These are phyloP conservation scores for Noctua janthina DNA, from an alignment of 2,888 invertebrate species.

Conservation along the genomic window DNA sequence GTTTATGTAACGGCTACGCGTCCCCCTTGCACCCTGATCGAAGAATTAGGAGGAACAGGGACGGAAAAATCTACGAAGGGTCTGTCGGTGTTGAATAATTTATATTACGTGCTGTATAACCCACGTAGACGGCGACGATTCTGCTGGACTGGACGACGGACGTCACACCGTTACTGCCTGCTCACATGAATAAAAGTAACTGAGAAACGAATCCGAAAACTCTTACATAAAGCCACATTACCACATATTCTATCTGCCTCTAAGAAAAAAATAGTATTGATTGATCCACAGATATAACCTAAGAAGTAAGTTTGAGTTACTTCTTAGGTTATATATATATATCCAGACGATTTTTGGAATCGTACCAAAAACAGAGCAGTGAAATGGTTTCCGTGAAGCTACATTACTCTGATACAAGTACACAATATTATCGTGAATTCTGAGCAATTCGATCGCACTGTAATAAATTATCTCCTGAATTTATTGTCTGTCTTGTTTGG, in stretches of 20 bases:
- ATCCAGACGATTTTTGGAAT: constrained; percentile 58
- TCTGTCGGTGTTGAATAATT: constrained; percentile 74
- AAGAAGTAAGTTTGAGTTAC: constrained; percentile 8
- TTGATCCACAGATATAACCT: constrained; percentile 27
- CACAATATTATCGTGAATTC: constrained; percentile 47
- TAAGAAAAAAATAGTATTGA: constrained; percentile 53
- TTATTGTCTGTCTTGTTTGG: constrained; percentile 43
- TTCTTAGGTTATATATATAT: too few relatives aligned
- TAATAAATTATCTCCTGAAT: constrained; percentile 57
- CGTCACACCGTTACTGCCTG: constrained; percentile 2
- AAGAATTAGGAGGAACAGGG: constrained; percentile 61
- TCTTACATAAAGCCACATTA: too few relatives aligned
- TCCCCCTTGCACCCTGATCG: constrained; percentile 41
- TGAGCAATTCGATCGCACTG: constrained; percentile 41
- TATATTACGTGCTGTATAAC: constrained; percentile 68
- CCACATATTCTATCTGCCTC: neutral
- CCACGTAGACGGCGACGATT: constrained; percentile 60
- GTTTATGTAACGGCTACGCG: constrained; percentile 59
- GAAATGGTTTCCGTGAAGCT: constrained; percentile 53
- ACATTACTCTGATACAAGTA: constrained; percentile 50
- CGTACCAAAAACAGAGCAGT: constrained; percentile 59
- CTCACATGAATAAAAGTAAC: constrained; percentile 18
- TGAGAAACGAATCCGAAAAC: constrained; percentile 9
- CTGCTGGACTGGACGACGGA: constrained; percentile 23
- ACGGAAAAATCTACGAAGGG: constrained; percentile 66